phyloP scores from a whole-genome alignment of 1,140 invertebrate genomes.

The Gonioctena quinquepunctata region DNA sequence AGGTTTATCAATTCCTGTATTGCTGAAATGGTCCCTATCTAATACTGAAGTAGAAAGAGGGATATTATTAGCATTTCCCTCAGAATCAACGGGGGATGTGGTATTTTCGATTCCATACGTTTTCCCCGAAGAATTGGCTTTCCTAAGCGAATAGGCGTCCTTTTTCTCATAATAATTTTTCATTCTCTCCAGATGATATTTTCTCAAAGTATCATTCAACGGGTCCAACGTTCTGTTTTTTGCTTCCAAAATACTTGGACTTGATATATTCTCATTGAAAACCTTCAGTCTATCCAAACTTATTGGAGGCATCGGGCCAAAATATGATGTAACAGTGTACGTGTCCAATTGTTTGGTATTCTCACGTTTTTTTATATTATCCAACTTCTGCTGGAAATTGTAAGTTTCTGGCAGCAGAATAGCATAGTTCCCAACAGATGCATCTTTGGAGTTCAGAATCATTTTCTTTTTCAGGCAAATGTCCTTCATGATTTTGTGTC shows the following conservation, averaged over 20 bases:
- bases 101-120: not conserved
- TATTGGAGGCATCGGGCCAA: not conserved
- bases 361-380: slow-evolving; percentile 24
- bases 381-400: slow-evolving; percentile 23
- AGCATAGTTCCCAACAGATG: slow-evolving; percentile 31
- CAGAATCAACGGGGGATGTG: too few species aligned
- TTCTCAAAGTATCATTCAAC: not conserved
- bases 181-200: slow-evolving; percentile 14
- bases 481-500: slow-evolving; percentile 20
- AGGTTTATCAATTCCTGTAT: too few species aligned
- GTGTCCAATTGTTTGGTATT: not conserved
- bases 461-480: slow-evolving; percentile 23
- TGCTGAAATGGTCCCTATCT: too few species aligned
- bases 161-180: not conserved
- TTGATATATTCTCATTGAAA: not conserved
- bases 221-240: not conserved
- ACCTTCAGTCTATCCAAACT: not conserved
- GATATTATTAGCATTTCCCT: too few species aligned
- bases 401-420: slow-evolving; percentile 22
- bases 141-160: not conserved
- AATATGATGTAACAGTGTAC: not conserved
- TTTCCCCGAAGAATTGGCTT: not conserved
- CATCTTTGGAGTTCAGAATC: slow-evolving; percentile 21
- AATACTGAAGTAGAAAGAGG: not conserved
- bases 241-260: not conserved